Evolutionary conservation across 1,140 invertebrate genomes (phyloP), one percentile per base, ranked within the genome.

Genomic region (Telenomus remus): DNA sequence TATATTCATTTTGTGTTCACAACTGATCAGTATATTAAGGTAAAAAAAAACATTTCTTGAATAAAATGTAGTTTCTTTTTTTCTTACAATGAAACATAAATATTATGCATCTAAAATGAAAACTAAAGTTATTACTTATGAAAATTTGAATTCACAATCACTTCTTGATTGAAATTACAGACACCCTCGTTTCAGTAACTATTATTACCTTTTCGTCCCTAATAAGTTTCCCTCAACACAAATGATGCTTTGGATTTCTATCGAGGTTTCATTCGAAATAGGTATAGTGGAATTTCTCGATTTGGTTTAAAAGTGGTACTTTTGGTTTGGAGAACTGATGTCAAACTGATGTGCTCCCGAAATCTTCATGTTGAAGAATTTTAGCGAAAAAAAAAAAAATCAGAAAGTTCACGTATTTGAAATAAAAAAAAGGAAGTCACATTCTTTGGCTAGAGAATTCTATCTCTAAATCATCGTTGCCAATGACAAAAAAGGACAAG

Each of bases 221-320:
- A 5, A 15, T 2, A 27, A 42, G 35, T 15, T 48, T 15, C 19
- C 7, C 4, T 13, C 9, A 33, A 51, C 12, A 33, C 72, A 75
- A 69, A 69, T 55, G 53, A 69, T 54, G 49, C 42, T 11, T 19
- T 12, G 6, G 12, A 33, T 37, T 63, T 74, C 15, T 69, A 79
- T 78, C 79, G 61, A 80, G 12, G 39, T 37, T 63, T 74, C 15
- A 66, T 78, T 78, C 79, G 61, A 80, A 80, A 77, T 77, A 76
- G 61, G 70, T 68, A 73, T 75, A 60, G 34, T 13, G 16, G 47
- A 68, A 51, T 74, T 49, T 59, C 19, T 27, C 19, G 19, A n/a
- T n/a, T n/a, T n/a, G 19, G 19, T 6, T 27, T 27, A 27, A 27
- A 27, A 27, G 19, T 1, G 1, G 19, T 6, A 1, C 6, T 27